These are phyloP conservation scores for Acanthurus tractus DNA, from an alignment of 2,797 vertebrate species.

Conservation along the genomic window DNA sequence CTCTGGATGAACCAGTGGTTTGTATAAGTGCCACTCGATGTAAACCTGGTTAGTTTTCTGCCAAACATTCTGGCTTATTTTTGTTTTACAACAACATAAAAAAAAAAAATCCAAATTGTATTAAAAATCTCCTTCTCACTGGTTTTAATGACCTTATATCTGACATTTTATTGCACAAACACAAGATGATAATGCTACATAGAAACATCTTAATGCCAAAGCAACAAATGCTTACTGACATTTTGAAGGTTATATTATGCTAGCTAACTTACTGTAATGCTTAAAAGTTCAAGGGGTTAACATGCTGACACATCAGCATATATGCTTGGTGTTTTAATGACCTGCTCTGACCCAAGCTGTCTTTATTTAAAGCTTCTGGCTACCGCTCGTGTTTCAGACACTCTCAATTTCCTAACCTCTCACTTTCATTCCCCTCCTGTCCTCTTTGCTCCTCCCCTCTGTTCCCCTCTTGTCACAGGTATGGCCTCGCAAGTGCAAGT, in stretches of 20 bases:
- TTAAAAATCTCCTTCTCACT: constrained; percentile 7
- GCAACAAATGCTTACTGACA: constrained; percentile 17
- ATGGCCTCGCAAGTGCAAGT: constrained; percentile 99
- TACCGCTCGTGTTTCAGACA: constrained; percentile 79
- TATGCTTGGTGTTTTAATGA: constrained; percentile 65
- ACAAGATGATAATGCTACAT: neutral
- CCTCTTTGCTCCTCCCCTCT: constrained; percentile 58
- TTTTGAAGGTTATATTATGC: constrained; percentile 26
- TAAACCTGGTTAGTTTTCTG: constrained; percentile 47
- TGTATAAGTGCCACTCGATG: constrained; percentile 54
- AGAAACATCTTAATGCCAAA: constrained; percentile 12
- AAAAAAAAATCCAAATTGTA: neutral
- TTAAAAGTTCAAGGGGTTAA: constrained; percentile 42
- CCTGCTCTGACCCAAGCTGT: constrained; percentile 76
- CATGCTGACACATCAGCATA: constrained; percentile 41
- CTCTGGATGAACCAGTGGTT: constrained; percentile 60
- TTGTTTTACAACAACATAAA: constrained; percentile 27
- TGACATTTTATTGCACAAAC: neutral
- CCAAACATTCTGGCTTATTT: constrained; percentile 43
- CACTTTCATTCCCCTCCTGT: constrained; percentile 69
- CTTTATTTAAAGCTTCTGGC: constrained; percentile 84
- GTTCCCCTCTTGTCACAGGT: constrained; percentile 85
- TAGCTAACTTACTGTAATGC: constrained; percentile 23
- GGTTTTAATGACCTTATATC: constrained; percentile 8
- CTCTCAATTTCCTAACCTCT: constrained; percentile 84